Base-by-base conservation (phyloP, 1,140 invertebrate species). In the Drosophila truncata region DNA sequence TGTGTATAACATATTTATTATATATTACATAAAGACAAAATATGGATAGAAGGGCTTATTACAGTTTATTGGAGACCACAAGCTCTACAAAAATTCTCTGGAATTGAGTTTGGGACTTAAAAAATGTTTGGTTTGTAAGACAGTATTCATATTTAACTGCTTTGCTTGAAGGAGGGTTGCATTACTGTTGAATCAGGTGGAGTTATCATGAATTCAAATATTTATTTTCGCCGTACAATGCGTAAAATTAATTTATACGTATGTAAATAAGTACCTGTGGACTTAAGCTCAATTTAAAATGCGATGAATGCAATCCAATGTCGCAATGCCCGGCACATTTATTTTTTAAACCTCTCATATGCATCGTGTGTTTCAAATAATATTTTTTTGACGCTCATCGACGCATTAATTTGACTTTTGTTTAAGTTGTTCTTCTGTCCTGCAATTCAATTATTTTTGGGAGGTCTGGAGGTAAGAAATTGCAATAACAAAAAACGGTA, bases 151-250 rank as follows among this genome's bases (percentile, higher is more conserved):
- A 46, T 35, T 41, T 3, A 54, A 42, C 37, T 52, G 55, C 29
- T 49, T 71, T 71, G 66, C 63, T 54, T 67, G 41, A 20, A 49
- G 25, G 46, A 35, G 62, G 35, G 20, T 20, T n/a, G n/a, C 31
- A 18, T 37, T 46, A 42, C 11, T 78, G 71, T 78, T 78, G 55
- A 70, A 61, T 35, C 75, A 78, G 75, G 55, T 78, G 75, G 49
- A 52, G 37, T 37, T 55, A 46, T 33, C 58, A 60, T 50, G 16
- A 27, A 46, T 31, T 44, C 49, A 69, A 72, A 73, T 60, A 73
- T 73, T 72, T 72, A 41, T 50, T 60, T 41, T 49, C 20, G 9
- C n/a, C 20, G 46, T 35, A 72, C 65, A 73, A 72, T 72, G 67
- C 63, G 18, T 61, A 35, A 62, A 67, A 69, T 78, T 70, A 62